Conservation (phyloP, 2,113 vertebrate species). For the Taurulus bubalis region DNA sequence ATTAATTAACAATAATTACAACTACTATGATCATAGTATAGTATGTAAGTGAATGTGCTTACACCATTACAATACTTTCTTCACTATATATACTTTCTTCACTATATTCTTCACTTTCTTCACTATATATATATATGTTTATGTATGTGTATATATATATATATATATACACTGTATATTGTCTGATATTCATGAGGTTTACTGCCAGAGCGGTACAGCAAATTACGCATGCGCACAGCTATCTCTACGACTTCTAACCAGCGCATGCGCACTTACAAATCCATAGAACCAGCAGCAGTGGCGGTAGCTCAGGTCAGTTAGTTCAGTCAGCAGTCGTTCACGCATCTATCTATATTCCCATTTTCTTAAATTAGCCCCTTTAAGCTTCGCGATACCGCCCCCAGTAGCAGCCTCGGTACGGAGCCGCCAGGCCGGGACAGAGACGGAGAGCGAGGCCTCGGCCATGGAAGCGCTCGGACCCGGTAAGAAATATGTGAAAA, state of each 20-base stretch:
- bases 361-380: slow-evolving; percentile 85
- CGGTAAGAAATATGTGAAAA: slow-evolving; percentile 82
- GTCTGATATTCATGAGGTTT: not conserved
- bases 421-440: slow-evolving; percentile 90
- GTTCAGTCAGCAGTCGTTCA: slow-evolving; percentile 77
- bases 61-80: not conserved
- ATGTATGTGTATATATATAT: not conserved
- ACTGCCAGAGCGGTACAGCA: not conserved
- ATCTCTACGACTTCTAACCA: slow-evolving; percentile 26
- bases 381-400: slow-evolving; percentile 90
- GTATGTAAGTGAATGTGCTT: not conserved
- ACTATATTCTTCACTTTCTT: not conserved
- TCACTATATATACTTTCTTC: not conserved
- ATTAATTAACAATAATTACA: too few species aligned
- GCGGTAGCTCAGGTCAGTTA: slow-evolving; percentile 68
- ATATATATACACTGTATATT: not conserved
- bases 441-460: slow-evolving; percentile 91
- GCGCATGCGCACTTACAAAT: slow-evolving; percentile 80
- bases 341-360: slow-evolving; percentile 74
- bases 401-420: slow-evolving; percentile 90
- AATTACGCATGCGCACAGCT: slow-evolving; percentile 70
- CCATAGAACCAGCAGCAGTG: slow-evolving; percentile 67
- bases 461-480: slow-evolving; percentile 97
- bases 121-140: not conserved
- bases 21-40: not conserved